These are phyloP conservation scores for Tiliqua scincoides DNA, from an alignment of 2,113 vertebrate species.

Conservation along the genomic window DNA sequence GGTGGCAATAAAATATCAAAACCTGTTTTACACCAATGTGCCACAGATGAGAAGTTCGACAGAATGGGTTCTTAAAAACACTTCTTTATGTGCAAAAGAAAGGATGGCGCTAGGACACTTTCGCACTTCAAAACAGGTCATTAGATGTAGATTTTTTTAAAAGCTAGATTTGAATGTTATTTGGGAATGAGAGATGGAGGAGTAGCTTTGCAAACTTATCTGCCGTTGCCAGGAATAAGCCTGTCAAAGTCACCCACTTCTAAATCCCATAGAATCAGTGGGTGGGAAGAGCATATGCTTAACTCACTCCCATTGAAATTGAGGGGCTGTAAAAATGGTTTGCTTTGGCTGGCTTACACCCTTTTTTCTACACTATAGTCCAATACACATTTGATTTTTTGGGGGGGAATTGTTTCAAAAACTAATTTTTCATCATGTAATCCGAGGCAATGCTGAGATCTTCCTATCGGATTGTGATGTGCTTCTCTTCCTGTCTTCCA, in stretches of 20 bases:
- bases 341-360: too few species aligned
- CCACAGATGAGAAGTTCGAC: conserved; percentile 36
- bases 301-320: background rate
- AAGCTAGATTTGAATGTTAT: conserved; percentile 22
- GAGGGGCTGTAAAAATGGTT: background rate
- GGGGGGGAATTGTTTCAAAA: background rate
- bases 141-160: background rate
- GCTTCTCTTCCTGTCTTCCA: too few species aligned
- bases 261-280: background rate
- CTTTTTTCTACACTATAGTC: background rate
- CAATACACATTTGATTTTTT: background rate
- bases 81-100: conserved; percentile 6
- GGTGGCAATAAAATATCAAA: conserved; percentile 31
- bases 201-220: conserved; percentile 48
- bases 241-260: background rate
- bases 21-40: background rate
- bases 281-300: background rate
- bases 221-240: background rate
- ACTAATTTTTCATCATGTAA: background rate
- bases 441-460: background rate
- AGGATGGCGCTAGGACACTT: conserved; percentile 29
- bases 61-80: conserved; percentile 32
- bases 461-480: background rate
- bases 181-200: background rate
- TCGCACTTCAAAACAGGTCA: conserved; percentile 30